phyloP scores from a whole-genome alignment of 2,113 vertebrate species.

The Notechis scutatus region DNA sequence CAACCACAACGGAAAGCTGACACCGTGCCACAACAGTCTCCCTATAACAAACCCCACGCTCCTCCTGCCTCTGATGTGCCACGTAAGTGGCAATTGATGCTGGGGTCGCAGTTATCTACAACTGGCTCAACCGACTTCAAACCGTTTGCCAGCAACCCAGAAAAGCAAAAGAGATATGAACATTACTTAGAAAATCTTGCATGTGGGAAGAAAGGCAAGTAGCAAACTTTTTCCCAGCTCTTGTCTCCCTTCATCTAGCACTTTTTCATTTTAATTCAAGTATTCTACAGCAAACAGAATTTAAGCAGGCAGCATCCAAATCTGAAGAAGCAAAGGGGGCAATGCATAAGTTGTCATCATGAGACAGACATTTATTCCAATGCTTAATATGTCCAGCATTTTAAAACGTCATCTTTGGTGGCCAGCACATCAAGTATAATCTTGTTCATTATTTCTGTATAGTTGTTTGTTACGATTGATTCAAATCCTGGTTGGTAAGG shows the following conservation, averaged over 20 bases:
- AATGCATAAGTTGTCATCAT: no score
- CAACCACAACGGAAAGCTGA: slow-evolving; percentile 63
- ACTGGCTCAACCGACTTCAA: slow-evolving; percentile 74
- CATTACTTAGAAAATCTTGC: slow-evolving; percentile 77
- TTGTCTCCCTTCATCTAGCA: background rate
- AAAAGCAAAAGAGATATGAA: slow-evolving; percentile 90
- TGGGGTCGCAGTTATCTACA: slow-evolving; percentile 21
- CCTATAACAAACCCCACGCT: slow-evolving; percentile 50
- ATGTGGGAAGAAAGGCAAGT: slow-evolving; percentile 80
- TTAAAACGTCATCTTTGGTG: background rate
- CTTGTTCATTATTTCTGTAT: background rate
- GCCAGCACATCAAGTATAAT: background rate
- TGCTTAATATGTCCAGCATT: background rate
- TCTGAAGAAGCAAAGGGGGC: background rate
- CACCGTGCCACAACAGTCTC: slow-evolving; percentile 57
- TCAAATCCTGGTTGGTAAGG: background rate
- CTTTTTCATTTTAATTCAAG: background rate
- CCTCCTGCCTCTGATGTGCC: slow-evolving; percentile 27
- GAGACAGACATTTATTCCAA: background rate
- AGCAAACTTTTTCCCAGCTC: background rate
- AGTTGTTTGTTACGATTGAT: background rate
- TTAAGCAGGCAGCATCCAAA: background rate
- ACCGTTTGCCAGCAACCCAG: slow-evolving; percentile 84
- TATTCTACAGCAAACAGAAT: background rate
- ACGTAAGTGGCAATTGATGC: slow-evolving; percentile 50